Conservation (phyloP, 2,797 vertebrate species). For the Enteromius fasciolatus region DNA sequence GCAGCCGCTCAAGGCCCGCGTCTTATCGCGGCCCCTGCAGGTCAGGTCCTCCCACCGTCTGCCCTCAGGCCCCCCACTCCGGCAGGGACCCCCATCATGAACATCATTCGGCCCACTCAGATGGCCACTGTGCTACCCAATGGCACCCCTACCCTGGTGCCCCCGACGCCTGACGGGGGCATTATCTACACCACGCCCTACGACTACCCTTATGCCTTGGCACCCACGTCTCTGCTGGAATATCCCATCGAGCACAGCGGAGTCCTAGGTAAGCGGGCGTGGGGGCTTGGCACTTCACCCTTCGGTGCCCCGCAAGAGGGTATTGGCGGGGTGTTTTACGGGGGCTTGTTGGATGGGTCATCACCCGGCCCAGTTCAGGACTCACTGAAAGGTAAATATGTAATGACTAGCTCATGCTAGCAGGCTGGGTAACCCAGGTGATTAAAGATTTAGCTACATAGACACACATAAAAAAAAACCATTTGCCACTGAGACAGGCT, state of each 20-base stretch:
- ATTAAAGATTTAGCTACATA: conserved; percentile 61
- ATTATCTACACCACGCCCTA: conserved; percentile 85
- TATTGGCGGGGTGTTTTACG: conserved; percentile 77
- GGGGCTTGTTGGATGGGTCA: conserved; percentile 76
- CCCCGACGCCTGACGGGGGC: conserved; percentile 78
- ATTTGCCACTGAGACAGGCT: conserved; percentile 23
- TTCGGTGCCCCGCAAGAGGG: conserved; percentile 72
- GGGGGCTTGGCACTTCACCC: conserved; percentile 53
- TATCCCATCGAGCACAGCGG: conserved; percentile 85
- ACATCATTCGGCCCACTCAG: conserved; percentile 83
- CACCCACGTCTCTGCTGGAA: conserved; percentile 85
- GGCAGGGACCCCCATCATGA: conserved; percentile 80
- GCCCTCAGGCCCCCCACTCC: conserved; percentile 78
- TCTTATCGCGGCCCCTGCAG: conserved; percentile 77
- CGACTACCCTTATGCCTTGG: conserved; percentile 84
- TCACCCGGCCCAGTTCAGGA: conserved; percentile 81
- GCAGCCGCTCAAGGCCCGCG: conserved; percentile 81
- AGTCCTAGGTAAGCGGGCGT: conserved; percentile 84
- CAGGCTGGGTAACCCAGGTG: conserved; percentile 67
- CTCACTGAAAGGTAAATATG: conserved; percentile 86
- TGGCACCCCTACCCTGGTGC: conserved; percentile 82
- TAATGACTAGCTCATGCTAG: conserved; percentile 80
- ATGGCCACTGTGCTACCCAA: conserved; percentile 83
- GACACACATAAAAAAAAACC: background rate
- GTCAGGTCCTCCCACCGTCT: conserved; percentile 74